Evolutionary conservation across 2,797 vertebrate species (phyloP).

Genomic region (Podargus strigoides): DNA sequence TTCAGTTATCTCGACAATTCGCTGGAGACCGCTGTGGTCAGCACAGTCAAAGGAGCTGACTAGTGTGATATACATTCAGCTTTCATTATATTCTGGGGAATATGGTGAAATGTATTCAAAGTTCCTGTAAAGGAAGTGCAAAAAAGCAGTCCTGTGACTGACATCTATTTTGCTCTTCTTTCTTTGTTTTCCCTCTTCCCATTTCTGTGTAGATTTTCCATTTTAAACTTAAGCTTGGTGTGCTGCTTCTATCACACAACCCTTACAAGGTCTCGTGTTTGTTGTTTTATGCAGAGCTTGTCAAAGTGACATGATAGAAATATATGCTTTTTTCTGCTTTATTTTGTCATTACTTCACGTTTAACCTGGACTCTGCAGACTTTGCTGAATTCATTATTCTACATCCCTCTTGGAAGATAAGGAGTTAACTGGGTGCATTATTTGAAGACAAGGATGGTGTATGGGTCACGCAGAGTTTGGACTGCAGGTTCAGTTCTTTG

Average conservation of each 20-base stretch:
- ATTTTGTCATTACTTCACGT: background rate
- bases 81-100: background rate
- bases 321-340: background rate
- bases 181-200: rapidly evolving
- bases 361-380: background rate
- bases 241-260: background rate
- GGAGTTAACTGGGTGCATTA: background rate
- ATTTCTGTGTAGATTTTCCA: background rate
- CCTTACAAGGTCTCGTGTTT: background rate
- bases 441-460: background rate
- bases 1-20: background rate
- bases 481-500: background rate
- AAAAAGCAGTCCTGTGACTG: background rate
- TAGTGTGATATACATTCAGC: background rate
- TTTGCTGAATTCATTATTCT: background rate
- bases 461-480: background rate
- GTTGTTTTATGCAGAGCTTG: background rate
- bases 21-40: background rate
- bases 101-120: background rate
- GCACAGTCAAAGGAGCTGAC: background rate
- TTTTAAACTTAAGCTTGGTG: background rate
- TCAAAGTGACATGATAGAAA: background rate
- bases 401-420: background rate
- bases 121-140: background rate
- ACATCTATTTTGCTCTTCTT: background rate